Conservation (phyloP, 35 echinoderm and acorn worm species). For the Lytechinus pictus region DNA sequence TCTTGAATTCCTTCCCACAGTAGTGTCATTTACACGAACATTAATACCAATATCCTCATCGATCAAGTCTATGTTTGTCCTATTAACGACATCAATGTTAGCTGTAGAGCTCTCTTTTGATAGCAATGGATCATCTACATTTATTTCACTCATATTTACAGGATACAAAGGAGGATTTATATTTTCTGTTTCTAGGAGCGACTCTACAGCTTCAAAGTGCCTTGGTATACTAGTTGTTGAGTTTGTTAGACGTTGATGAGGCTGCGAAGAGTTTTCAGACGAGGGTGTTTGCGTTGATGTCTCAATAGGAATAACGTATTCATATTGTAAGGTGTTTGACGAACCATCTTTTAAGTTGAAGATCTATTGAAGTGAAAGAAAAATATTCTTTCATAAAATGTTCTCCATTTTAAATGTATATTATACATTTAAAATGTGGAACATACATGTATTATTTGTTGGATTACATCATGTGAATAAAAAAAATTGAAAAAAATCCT, state of each 20-base stretch:
- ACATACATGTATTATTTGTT: no score
- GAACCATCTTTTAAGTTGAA: not conserved
- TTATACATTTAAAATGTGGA: no score
- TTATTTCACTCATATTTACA: conserved; percentile 14
- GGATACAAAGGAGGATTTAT: not conserved
- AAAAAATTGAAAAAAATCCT: no score
- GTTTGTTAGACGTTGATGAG: not conserved
- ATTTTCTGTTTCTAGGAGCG: conserved; percentile 12
- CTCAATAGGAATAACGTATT: conserved; percentile 30
- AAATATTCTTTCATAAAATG: no score
- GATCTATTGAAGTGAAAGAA: not conserved
- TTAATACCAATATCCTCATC: not conserved
- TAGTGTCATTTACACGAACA: not conserved
- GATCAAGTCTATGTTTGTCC: not conserved
- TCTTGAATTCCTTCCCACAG: not conserved
- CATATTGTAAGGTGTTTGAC: not conserved
- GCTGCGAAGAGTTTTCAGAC: not conserved
- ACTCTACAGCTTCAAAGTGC: not conserved
- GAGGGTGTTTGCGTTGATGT: not conserved
- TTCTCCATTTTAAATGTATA: no score
- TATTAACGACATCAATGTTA: not conserved
- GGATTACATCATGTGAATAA: no score
- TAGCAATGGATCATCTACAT: not conserved
- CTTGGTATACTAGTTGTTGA: not conserved
- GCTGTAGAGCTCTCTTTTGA: not conserved